Evolutionary conservation across 1,140 invertebrate genomes (phyloP).

Genomic region (Trialeurodes vaporariorum): DNA sequence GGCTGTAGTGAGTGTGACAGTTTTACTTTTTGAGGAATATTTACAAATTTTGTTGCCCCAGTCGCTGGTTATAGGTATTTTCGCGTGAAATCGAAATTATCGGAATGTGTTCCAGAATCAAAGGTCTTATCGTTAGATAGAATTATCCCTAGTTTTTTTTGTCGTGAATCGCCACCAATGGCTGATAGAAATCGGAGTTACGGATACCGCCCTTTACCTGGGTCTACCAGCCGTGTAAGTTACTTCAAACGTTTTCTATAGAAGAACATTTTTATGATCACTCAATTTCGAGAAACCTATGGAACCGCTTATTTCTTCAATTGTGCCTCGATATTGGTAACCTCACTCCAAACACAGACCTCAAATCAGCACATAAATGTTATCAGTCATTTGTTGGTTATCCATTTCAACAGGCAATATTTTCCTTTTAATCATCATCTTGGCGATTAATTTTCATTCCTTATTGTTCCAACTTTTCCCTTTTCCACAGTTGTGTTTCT

Average conservation of each 20-base stretch:
- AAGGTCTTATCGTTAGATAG: background rate
- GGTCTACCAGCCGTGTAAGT: background rate
- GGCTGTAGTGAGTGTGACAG: background rate
- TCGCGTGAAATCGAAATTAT: background rate
- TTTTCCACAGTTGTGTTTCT: no score
- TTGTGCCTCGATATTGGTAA: no score
- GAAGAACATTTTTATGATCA: no score
- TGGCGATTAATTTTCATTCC: no score
- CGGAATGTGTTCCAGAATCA: background rate
- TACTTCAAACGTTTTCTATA: no score
- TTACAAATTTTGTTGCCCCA: background rate
- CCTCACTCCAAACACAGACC: no score
- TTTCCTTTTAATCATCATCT: no score
- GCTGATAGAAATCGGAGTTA: background rate
- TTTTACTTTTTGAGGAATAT: background rate
- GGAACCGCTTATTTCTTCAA: no score
- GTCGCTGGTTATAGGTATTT: background rate
- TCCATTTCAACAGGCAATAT: no score
- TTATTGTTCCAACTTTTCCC: no score
- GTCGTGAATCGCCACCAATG: background rate
- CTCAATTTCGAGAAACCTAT: no score
- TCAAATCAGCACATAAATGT: no score
- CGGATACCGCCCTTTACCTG: background rate
- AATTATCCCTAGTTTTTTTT: background rate
- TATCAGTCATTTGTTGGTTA: conserved; percentile 1